Evolutionary conservation across 2,888 invertebrate genomes (phyloP).

Genomic region (Thelaira solivaga): DNA sequence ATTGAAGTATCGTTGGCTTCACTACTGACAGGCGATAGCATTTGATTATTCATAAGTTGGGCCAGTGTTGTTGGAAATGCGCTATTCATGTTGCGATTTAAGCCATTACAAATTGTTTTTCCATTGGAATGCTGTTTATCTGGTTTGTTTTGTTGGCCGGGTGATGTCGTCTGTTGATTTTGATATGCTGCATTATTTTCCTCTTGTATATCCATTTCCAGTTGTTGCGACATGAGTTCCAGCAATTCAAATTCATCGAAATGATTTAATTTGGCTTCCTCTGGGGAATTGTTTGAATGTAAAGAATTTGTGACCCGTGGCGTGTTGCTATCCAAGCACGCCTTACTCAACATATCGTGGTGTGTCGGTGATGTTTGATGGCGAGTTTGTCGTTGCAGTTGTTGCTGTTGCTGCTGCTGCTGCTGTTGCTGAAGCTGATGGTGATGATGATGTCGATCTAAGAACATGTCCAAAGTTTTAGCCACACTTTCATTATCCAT

Average conservation of each 20-base stretch:
- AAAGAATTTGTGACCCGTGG: not conserved
- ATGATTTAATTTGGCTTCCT: slow-evolving; percentile 73
- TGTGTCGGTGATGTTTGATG: slow-evolving; percentile 63
- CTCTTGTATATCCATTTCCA: slow-evolving; percentile 80
- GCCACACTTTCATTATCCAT: slow-evolving; percentile 73
- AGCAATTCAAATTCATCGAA: slow-evolving; percentile 76
- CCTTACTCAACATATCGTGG: slow-evolving; percentile 66
- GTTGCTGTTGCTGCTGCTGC: slow-evolving; percentile 32
- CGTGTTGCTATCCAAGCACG: slow-evolving; percentile 33
- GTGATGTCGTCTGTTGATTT: slow-evolving; percentile 58
- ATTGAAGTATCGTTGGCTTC: slow-evolving; percentile 48
- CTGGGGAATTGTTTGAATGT: slow-evolving; percentile 27
- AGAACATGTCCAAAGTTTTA: slow-evolving; percentile 75
- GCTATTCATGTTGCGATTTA: slow-evolving; percentile 75
- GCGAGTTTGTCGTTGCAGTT: slow-evolving; percentile 36
- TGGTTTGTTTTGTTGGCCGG: slow-evolving; percentile 33
- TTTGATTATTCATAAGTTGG: slow-evolving; percentile 73
- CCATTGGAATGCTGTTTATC: slow-evolving; percentile 62
- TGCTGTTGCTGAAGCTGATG: slow-evolving; percentile 63
- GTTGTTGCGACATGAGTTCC: slow-evolving; percentile 77
- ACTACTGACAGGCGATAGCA: slow-evolving; percentile 42
- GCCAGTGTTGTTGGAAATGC: slow-evolving; percentile 75
- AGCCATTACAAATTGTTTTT: slow-evolving; percentile 52
- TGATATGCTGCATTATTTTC: slow-evolving; percentile 67
- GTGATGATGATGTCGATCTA: slow-evolving; percentile 72